Conservation (phyloP, 2,113 vertebrate species). For the Vidua chalybeata region DNA sequence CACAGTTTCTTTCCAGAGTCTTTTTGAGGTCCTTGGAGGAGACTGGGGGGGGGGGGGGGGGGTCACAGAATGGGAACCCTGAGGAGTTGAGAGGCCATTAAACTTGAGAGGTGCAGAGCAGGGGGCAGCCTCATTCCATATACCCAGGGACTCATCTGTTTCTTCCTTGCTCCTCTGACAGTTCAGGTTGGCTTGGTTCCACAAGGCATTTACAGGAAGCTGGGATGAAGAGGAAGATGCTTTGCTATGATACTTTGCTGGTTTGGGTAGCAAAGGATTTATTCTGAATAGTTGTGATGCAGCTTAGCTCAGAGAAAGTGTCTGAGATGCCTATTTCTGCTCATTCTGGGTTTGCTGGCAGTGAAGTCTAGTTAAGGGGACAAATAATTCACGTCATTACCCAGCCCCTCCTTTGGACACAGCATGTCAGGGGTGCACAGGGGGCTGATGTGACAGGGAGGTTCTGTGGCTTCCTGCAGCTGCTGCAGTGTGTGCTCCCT, state of each 20-base stretch:
- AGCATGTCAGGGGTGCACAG: background rate
- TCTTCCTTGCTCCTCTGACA: background rate
- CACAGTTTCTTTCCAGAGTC: background rate
- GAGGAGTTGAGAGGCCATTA: background rate
- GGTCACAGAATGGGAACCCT: background rate
- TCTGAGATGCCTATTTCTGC: background rate
- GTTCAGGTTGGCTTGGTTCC: background rate
- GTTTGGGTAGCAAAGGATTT: background rate
- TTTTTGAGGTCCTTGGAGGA: background rate
- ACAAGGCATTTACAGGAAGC: background rate
- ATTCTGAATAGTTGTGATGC: background rate
- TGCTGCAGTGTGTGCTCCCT: rapidly evolving
- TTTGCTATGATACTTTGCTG: background rate
- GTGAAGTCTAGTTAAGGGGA: background rate
- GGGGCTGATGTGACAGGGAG: background rate
- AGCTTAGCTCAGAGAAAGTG: background rate
- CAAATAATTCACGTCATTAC: background rate
- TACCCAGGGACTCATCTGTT: background rate
- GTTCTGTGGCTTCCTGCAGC: background rate
- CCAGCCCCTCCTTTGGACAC: background rate
- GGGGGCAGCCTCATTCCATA: background rate
- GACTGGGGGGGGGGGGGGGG: background rate
- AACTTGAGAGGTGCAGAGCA: background rate
- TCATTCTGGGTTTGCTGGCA: background rate
- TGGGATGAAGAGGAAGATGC: background rate